Conservation (phyloP, 2,113 vertebrate genomes). For the Holacanthus passer region DNA sequence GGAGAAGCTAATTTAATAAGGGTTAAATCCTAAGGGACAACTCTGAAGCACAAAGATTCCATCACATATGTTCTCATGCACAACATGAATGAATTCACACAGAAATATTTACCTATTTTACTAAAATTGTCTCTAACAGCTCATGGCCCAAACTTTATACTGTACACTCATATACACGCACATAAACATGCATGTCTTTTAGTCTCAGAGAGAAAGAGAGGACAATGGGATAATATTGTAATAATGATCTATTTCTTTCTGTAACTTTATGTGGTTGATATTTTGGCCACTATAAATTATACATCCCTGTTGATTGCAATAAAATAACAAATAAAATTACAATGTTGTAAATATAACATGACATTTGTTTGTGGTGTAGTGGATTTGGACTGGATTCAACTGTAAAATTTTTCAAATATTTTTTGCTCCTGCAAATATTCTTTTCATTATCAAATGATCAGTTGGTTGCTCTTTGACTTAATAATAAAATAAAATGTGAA, state of each 20-base stretch:
- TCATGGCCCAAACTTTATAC: background rate
- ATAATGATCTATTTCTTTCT: too few relatives aligned
- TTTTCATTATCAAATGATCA: background rate
- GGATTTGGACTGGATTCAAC: background rate
- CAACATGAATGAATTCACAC: background rate
- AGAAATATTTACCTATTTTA: background rate
- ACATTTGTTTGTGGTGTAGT: background rate
- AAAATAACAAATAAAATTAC: background rate
- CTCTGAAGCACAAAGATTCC: slow-evolving; percentile 39
- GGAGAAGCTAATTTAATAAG: slow-evolving; percentile 59
- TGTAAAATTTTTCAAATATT: background rate
- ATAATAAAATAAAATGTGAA: background rate
- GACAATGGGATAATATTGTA: too few relatives aligned
- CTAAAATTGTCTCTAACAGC: too few relatives aligned
- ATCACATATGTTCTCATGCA: slow-evolving; percentile 9
- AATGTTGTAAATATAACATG: background rate
- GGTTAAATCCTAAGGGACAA: slow-evolving; percentile 46
- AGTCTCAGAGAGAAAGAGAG: too few relatives aligned
- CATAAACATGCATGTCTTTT: too few relatives aligned
- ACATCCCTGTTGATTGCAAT: background rate
- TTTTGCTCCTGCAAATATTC: background rate
- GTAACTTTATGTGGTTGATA: background rate
- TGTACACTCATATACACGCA: background rate
- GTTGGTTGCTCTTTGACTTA: background rate
- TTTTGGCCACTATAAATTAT: background rate